Evolutionary conservation across 1,140 invertebrate genomes (phyloP), one percentile per base, ranked within the genome.

Genomic region (Hyposmocoma kahamanoa): DNA sequence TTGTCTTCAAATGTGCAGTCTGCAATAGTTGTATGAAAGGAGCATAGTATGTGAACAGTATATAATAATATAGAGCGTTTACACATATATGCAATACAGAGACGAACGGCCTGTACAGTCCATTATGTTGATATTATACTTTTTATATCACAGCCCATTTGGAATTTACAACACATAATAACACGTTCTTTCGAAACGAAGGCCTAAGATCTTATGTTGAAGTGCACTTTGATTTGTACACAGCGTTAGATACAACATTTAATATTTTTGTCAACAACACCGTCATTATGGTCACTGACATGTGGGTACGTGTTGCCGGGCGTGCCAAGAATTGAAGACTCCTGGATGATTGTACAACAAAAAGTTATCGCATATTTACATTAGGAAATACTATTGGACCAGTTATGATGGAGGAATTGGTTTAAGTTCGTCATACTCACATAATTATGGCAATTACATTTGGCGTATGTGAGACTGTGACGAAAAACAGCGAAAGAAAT

Each of bases 141-240:
- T 87, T 87, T 88, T 89, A 89, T 90, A 89, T 90, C 89, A 90
- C 89, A 90, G 89, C 89, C 89, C 89, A 89, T 89, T 90, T 90
- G 89, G 89, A 90, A 90, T 89, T 90, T 90, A 85, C 71, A 85
- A 83, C 78, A 82, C 70, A 83, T 79, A 78, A 81, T 64, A 79
- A 78, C 65, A 78, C 61, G 71, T 74, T 80, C 66, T 80, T 78
- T 79, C 47, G 71, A 67, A 83, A 78, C 69, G 67, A 76, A 77
- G 75, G 71, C 69, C 67, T 76, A 77, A 72, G 66, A 65, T 69
- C 53, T 65, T 61, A 73, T 72, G 66, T 68, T 75, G 79, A 85
- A 85, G 82, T 85, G 82, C 79, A 85, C 79, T 85, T 85, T 72
- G 44, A 74, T 85, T 85, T 83, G 82, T 85, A 85, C 82, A 85